phyloP scores from a whole-genome alignment of 1,140 invertebrate genomes.

The Gryon sp. region DNA sequence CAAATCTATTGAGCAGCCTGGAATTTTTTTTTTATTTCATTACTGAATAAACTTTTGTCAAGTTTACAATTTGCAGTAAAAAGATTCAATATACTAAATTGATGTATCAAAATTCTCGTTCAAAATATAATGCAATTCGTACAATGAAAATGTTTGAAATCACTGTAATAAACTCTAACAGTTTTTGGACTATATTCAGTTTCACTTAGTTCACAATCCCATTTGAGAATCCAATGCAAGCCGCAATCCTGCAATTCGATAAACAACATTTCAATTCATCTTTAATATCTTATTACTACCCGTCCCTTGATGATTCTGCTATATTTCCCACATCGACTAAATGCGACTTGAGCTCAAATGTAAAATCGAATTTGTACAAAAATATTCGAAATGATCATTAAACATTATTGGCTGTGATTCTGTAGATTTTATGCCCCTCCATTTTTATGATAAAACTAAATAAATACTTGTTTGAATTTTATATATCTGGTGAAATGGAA shows the following conservation, averaged over 20 bases:
- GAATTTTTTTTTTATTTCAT: too few relatives aligned
- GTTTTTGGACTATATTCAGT: constrained; percentile 5
- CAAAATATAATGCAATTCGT: constrained; percentile 3
- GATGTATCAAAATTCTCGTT: constrained; percentile 4
- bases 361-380: constrained; percentile 3
- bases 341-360: neutral
- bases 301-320: constrained; percentile 22
- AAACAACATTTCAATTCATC: constrained; percentile 41
- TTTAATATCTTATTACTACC: constrained; percentile 21
- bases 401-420: too few relatives aligned
- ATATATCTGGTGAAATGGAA: too few relatives aligned
- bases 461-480: too few relatives aligned
- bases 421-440: too few relatives aligned
- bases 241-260: constrained; percentile 22
- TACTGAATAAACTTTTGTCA: too few relatives aligned
- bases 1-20: too few relatives aligned
- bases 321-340: constrained; percentile 1
- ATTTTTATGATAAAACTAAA: too few relatives aligned
- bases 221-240: constrained; percentile 8
- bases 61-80: too few relatives aligned
- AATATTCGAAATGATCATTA: neutral
- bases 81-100: neutral
- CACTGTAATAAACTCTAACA: constrained; percentile 20
- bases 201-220: constrained; percentile 19
- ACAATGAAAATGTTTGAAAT: constrained; percentile 16